phyloP scores from a whole-genome alignment of 2,113 vertebrate genomes.

The Trematomus loennbergii region DNA sequence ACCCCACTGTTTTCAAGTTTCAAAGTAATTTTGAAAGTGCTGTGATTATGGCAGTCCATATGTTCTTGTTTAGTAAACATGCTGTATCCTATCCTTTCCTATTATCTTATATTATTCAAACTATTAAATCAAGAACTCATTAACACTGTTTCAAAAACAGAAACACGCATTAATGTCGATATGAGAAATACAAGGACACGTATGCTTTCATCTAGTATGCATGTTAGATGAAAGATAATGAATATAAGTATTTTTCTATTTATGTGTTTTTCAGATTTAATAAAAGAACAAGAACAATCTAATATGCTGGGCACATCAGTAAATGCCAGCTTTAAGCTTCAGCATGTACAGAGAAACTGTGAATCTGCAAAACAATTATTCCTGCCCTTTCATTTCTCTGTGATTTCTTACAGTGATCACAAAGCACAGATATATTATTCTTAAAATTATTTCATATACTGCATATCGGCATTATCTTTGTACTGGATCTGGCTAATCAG shows the following conservation, averaged over 20 bases:
- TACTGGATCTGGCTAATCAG: neutral
- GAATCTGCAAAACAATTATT: neutral
- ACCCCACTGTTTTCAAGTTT: neutral
- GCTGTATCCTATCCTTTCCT: neutral
- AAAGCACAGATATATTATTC: neutral
- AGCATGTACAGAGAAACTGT: neutral
- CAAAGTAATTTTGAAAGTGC: neutral
- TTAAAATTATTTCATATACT: neutral
- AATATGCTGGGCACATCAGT: neutral
- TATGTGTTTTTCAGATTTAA: neutral
- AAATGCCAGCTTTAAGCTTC: neutral
- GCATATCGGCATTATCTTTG: neutral
- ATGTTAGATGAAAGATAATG: slow-evolving; percentile 6
- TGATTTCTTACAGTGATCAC: neutral
- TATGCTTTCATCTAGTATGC: slow-evolving; percentile 5
- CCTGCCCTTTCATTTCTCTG: neutral
- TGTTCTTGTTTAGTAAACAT: neutral
- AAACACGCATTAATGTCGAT: neutral
- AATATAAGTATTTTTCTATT: neutral
- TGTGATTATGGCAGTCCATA: neutral
- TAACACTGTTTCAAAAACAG: neutral
- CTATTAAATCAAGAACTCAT: neutral
- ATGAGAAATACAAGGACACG: neutral
- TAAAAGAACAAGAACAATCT: neutral
- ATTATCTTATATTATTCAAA: neutral